Evolutionary conservation across 2,888 invertebrate species (phyloP), one percentile per base, ranked within the genome.

Genomic region (Diogma glabrata): DNA sequence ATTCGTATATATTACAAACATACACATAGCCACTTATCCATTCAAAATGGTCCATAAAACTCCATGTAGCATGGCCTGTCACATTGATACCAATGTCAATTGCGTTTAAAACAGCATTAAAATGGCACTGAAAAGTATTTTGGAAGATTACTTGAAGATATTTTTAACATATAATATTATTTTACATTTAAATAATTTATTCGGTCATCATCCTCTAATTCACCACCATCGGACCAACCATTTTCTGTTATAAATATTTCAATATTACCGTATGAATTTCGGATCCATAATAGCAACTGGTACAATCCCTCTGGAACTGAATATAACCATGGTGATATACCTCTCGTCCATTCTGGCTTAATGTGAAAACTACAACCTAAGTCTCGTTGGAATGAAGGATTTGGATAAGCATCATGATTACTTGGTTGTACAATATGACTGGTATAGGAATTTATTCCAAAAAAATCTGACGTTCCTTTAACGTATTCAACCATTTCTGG

Each of bases 41-140:
- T n/a, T 43, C 43, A n/a, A 43, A 43, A 22, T 43, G 20, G 23
- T 43, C 43, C 6, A 43, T 22, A 22, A 43, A 43, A 22, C 43
- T 43, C 43, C 43, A 43, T n/a, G 43, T 6, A 14, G 22, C 14
- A 3, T 43, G 43, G 3, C 43, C 43, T 3, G 43, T 43, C 8
- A 43, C 43, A 3, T 43, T 43, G 8, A 20, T 22, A 12, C 22
- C 43, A 5, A 22, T 23, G 23, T 43, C 43, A 14, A 43, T 43
- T 7, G 43, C 43, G 2, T 12, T 12, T 6, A 43, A 2, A 4
- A 22, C 14, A 2, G 43, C 22, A n/a, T 43, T 23, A n/a, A 22
- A 43, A 22, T 43, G 43, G 7, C 43, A 9, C 38, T 38, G 38
- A 9, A 33, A 7, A 5, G n/a, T n/a, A n/a, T n/a, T n/a, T n/a